phyloP scores from a whole-genome alignment of 2,113 vertebrate species.

The Crotalus horridus region DNA sequence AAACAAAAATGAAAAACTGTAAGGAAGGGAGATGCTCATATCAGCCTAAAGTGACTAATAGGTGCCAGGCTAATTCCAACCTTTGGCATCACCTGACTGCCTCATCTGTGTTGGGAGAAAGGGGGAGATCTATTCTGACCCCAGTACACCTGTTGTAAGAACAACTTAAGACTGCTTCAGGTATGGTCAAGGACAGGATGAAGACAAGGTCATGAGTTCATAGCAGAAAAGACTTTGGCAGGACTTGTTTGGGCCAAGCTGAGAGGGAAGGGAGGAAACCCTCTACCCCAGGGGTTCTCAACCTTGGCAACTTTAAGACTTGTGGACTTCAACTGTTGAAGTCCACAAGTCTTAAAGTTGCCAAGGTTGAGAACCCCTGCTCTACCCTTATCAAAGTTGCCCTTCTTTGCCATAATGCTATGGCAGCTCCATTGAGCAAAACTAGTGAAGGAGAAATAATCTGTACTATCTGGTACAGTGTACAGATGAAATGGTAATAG shows the following conservation, averaged over 20 bases:
- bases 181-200: neutral
- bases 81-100: neutral
- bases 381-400: neutral
- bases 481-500: neutral
- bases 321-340: no score
- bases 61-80: neutral
- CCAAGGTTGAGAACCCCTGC: no score
- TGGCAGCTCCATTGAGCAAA: slow-evolving; percentile 1
- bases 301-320: no score
- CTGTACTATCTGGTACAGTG: neutral
- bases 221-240: neutral
- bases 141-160: neutral
- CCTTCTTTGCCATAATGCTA: neutral
- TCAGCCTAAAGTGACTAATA: neutral
- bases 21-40: neutral
- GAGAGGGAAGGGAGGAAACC: neutral
- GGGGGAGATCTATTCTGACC: neutral
- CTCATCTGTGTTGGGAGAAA: neutral
- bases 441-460: neutral
- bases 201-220: neutral
- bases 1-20: neutral
- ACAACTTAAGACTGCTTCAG: neutral
- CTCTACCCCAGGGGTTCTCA: no score
- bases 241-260: neutral
- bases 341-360: no score